Percentiles rank a stretch among this genome's conserved stretches.
phyloP scores from a whole-genome alignment of 2,888 invertebrate species.

The Ellobium chinense region DNA sequence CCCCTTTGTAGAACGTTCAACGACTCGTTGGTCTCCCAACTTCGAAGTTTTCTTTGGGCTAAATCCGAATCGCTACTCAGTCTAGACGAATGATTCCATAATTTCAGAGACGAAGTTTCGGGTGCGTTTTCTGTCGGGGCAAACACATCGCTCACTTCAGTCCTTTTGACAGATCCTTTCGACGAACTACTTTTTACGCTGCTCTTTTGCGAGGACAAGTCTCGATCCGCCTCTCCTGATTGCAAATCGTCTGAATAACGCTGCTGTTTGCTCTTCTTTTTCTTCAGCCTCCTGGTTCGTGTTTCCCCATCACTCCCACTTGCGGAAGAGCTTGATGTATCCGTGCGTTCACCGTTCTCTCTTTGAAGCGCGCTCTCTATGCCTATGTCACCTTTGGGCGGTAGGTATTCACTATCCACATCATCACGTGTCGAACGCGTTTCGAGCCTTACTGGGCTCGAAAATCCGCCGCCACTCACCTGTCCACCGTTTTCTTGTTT shows the following conservation, averaged over 20 bases:
- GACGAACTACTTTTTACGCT: not conserved
- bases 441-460: not conserved
- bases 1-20: too few relatives aligned
- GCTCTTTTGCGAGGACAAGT: not conserved
- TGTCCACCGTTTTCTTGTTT: not conserved
- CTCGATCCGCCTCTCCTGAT: not conserved
- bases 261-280: conserved; percentile 17
- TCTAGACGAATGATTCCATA: not conserved
- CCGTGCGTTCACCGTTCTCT: conserved; percentile 3
- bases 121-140: too few relatives aligned
- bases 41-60: too few relatives aligned
- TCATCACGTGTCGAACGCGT: not conserved
- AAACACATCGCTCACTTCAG: too few relatives aligned
- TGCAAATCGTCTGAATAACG: conserved; percentile 10
- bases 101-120: not conserved
- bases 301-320: not conserved
- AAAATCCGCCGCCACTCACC: not conserved
- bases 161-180: not conserved
- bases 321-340: not conserved
- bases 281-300: not conserved
- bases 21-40: too few relatives aligned
- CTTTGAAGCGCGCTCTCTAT: not conserved
- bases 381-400: not conserved
- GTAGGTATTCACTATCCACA: not conserved
- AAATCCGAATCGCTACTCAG: too few relatives aligned